Evolutionary conservation across 2,797 vertebrate genomes (phyloP), one percentile per base, ranked within the genome.

Genomic region (Eospalax fontanierii): DNA sequence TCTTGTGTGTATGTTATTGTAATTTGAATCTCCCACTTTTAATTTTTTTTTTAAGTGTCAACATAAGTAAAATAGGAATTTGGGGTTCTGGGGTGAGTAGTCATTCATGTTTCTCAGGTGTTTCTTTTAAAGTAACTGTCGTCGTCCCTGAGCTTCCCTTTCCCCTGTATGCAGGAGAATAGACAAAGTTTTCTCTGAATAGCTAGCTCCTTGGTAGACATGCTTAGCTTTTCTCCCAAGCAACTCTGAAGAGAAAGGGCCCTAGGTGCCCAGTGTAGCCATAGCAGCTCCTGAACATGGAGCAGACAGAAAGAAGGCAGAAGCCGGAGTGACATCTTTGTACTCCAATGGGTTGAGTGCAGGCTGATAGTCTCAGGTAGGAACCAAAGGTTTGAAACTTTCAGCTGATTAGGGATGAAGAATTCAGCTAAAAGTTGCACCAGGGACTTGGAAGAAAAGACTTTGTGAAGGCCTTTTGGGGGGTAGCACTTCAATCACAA

Each of bases 51-150:
- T 76, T 4, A 95, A 83, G 30, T 80, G 50, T 40, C 57, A 89
- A 9, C 10, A 1, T 63, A 84, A 87, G 57, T 86, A 28, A 71
- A 83, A 63, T 71, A 76, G 38, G 50, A 65, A 57, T 66, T 89
- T 9, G 71, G 28, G 15, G 11, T 66, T 3, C 46, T 54, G 50
- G 9, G 43, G 6, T 46, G 6, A 18, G 38, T 33, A 78, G 1
- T 57, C 92, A 87, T 90, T 89, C 76, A 35, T 88, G 35, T 38
- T 89, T 30, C 28, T 26, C 2, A 76, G 38, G 22, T 80, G 63
- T 21, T 79, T 93, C 38, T 81, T 73, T 93, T 76, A 87, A 96
- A 89, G 90, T 73, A 33, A 78, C 86, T 71, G 43, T 50, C 15
- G 6, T 90, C 83, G 92, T 65, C 15, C 30, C 46, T 30, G 57